Evolutionary conservation across 2,113 vertebrate species (phyloP), one percentile per base, ranked within the genome.

Genomic region (Notothenia rossii): DNA sequence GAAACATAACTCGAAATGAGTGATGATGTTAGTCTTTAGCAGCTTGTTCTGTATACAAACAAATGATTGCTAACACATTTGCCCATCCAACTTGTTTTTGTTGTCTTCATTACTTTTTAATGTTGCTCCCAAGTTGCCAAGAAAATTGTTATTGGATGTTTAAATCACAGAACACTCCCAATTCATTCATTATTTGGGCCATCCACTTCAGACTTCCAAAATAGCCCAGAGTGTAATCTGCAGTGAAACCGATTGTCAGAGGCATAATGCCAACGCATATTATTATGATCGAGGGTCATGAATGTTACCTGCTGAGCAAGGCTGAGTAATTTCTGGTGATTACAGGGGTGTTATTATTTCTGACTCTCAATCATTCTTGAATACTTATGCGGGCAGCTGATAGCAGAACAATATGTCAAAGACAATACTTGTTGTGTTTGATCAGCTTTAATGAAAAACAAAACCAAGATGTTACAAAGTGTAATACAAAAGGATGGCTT

Each of bases 251-350:
- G 36, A 83, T 48, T 53, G 65, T 49, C 65, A 20, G 12, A 29
- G 58, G 63, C 17, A 0, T 5, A 15, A 50, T 60, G 43, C 77
- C 70, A 87, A 75, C 46, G 46, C 20, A 67, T 60, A 82, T 82
- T 77, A 79, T 73, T 65, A 69, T 76, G 79, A 82, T 76, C 4
- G 10, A 68, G 55, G 78, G 68, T 74, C 81, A 68, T 82, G 83
- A 86, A 84, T 72, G 64, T 54, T 76, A 71, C 72, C 55, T 79
- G 72, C 72, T 72, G 68, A 51, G 12, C 64, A 40, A 66, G 53
- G 36, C 77, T 69, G 53, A 71, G 55, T 81, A 63, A 81, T 85
- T 81, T 62, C 77, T 78, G 33, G 61, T 80, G 65, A 85, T 80
- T 74, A 75, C 45, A 55, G 64, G 10, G 55, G 60, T 72, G 46